Percentiles rank a stretch among this genome's conserved stretches.
These are phyloP conservation scores for Sardinella longiceps DNA, from an alignment of 2,797 vertebrate genomes.

Conservation along the genomic window DNA sequence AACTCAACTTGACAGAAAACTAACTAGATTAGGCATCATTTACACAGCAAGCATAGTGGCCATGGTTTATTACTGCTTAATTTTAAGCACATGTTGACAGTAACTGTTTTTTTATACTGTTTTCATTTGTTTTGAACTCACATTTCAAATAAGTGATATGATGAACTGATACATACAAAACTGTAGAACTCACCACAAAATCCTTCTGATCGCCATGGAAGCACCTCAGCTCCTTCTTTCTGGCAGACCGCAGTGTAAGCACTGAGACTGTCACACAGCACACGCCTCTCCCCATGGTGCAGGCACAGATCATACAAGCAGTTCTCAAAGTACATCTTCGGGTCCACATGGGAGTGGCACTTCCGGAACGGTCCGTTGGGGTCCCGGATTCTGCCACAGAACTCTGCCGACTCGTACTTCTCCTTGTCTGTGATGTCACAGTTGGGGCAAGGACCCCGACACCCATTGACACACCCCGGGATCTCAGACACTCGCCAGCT, in stretches of 20 bases:
- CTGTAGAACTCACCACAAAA: slow-evolving; percentile 81
- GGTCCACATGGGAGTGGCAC: slow-evolving; percentile 72
- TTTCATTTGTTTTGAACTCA: too few relatives aligned
- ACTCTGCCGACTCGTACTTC: slow-evolving; percentile 57
- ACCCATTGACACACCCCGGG: slow-evolving; percentile 71
- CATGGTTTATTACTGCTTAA: too few relatives aligned
- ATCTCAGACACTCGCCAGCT: slow-evolving; percentile 77
- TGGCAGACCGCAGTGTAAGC: slow-evolving; percentile 74
- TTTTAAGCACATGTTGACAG: too few relatives aligned
- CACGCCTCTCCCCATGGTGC: slow-evolving; percentile 63
- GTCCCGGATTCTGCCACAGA: slow-evolving; percentile 74
- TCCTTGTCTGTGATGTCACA: slow-evolving; percentile 53
- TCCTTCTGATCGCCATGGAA: slow-evolving; percentile 72
- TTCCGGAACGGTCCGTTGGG: slow-evolving; percentile 66
- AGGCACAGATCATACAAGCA: slow-evolving; percentile 81
- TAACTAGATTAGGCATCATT: background rate
- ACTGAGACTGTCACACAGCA: slow-evolving; percentile 74
- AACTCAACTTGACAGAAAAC: background rate
- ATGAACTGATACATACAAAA: slow-evolving; percentile 43
- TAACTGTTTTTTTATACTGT: too few relatives aligned
- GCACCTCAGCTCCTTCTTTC: slow-evolving; percentile 68
- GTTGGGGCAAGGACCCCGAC: slow-evolving; percentile 62
- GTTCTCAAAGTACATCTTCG: slow-evolving; percentile 70
- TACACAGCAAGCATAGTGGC: too few relatives aligned
- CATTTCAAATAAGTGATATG: background rate